These are phyloP conservation scores for Eupithecia centaureata DNA, from an alignment of 2,888 invertebrate genomes.

Conservation along the genomic window DNA sequence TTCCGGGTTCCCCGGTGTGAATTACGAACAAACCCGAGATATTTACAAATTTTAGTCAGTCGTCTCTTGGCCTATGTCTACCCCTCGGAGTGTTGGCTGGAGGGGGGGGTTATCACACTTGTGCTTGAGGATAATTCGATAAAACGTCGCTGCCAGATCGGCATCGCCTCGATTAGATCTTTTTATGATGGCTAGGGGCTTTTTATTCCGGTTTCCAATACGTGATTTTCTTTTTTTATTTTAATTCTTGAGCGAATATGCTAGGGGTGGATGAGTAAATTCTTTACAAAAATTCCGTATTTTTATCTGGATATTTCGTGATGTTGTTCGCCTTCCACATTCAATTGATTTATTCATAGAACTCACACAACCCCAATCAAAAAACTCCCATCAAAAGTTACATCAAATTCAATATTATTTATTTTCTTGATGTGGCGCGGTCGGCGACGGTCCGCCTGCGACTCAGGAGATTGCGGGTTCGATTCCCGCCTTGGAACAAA, in stretches of 20 bases:
- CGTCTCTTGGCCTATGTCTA: slow-evolving; percentile 31
- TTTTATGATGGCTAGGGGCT: slow-evolving; percentile 20
- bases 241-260: not conserved
- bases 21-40: slow-evolving; percentile 27
- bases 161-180: slow-evolving; percentile 31
- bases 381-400: too few relatives aligned
- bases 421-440: too few relatives aligned
- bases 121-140: slow-evolving; percentile 41
- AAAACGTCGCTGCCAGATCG: slow-evolving; percentile 19
- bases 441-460: too few relatives aligned
- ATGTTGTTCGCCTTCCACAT: too few relatives aligned
- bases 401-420: too few relatives aligned
- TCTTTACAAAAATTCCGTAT: not conserved
- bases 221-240: not conserved
- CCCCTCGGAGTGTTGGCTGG: slow-evolving; percentile 5
- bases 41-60: slow-evolving; percentile 37
- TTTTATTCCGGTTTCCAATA: slow-evolving; percentile 11
- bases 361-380: too few relatives aligned
- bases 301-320: too few relatives aligned
- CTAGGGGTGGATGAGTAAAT: not conserved
- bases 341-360: too few relatives aligned
- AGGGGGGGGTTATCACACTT: slow-evolving; percentile 48
- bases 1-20: slow-evolving; percentile 15
- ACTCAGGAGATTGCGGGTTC: too few relatives aligned
- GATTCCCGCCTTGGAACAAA: too few relatives aligned